Base-by-base conservation (phyloP, 1,140 invertebrate genomes). In the Tigriopus japonicus region DNA sequence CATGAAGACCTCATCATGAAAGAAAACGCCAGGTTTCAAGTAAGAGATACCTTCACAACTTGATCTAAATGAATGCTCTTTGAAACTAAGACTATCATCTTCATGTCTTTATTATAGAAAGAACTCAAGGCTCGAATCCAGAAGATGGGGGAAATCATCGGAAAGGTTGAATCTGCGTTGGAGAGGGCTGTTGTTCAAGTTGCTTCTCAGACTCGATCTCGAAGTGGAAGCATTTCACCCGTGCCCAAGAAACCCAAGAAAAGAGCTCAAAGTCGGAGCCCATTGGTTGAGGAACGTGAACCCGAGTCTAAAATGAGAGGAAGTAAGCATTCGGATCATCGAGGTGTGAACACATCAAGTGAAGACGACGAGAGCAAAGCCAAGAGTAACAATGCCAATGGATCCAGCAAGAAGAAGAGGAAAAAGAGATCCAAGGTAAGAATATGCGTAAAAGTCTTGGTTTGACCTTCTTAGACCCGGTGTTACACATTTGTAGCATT, bases 1-100 rank as follows among this genome's bases (percentile, higher is more conserved):
- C 55, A 58, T 40, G 55, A 58, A 17, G 55, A 58, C 17, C 23
- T 41, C 13, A 58, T 58, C 28, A 58, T 58, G 55, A 58, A 42
- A 19, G 55, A 58, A 23, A 58, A 58, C 35, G 55, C 55, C 17
- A 23, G 41, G 17, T 6, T 54, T 21, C 52, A 54, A 15, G 52
- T 49, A 6, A 17, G 45, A 17, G 3, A 49, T 12, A 12, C 10
- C 10, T 43, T 43, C n/a, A 12, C n/a, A 43, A 12, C 42, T 43
- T 12, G 10, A 43, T 43, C 10, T 43, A 12, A 10, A 43, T 43
- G n/a, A 43, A 43, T 12, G 42, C 10, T 43, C n/a, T n/a, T n/a
- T n/a, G n/a, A n/a, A n/a, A n/a, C n/a, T n/a, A n/a, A n/a, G n/a
- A n/a, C n/a, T n/a, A n/a, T n/a, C n/a, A n/a, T n/a, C n/a, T n/a